phyloP scores from a whole-genome alignment of 2,113 vertebrate genomes.

The Marmota flaviventris region DNA sequence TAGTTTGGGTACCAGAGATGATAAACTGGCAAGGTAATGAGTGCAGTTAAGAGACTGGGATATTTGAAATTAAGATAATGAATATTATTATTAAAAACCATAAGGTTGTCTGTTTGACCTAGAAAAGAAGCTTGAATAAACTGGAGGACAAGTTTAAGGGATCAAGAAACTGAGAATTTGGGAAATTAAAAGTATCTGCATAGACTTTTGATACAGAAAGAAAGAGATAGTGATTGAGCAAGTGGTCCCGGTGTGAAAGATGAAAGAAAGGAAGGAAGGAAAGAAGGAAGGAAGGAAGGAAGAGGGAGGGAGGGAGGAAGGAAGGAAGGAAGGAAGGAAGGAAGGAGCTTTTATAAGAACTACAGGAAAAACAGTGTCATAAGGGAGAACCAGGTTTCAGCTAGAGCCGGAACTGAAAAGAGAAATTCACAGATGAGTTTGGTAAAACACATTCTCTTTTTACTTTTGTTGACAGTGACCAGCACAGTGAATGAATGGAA shows the following conservation, averaged over 20 bases:
- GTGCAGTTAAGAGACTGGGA: not conserved
- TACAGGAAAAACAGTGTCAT: not conserved
- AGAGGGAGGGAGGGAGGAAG: fast-evolving
- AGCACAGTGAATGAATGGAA: not conserved
- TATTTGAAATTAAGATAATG: not conserved
- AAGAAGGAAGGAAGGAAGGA: no score
- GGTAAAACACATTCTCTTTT: not conserved
- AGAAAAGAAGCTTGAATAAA: not conserved
- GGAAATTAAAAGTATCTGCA: not conserved
- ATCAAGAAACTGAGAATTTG: not conserved
- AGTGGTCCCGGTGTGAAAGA: not conserved
- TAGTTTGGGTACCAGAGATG: not conserved
- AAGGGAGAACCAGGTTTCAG: not conserved
- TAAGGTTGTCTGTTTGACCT: not conserved
- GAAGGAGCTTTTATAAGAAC: not conserved
- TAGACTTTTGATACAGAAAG: not conserved
- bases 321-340: no score
- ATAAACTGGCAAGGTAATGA: not conserved
- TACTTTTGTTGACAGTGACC: not conserved
- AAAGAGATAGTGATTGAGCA: not conserved
- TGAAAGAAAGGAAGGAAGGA: no score
- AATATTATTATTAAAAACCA: not conserved
- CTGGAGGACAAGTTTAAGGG: not conserved
- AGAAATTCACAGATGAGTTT: not conserved
- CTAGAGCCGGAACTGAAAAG: not conserved